Base-by-base conservation (phyloP, 2,888 invertebrate genomes). In the Theodoxus fluviatilis region DNA sequence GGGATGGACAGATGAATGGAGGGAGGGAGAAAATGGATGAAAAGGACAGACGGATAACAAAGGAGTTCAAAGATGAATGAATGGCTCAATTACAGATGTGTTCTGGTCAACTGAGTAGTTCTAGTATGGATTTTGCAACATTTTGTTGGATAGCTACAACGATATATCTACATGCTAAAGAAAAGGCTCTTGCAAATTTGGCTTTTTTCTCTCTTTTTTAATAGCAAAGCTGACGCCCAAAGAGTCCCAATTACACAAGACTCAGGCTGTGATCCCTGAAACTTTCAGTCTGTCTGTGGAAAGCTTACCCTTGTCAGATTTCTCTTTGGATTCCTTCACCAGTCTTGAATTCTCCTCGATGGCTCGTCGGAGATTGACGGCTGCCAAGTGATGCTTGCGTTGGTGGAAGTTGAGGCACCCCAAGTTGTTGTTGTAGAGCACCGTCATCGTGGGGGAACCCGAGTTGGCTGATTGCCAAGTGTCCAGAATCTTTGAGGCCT, bases 371-470 rank as follows among this genome's bases (percentile, higher is more conserved):
- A 94, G 91, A 87, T 94, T 93, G 84, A 93, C 92, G 67, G 92
- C 91, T 7, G 94, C 93, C 72, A 94, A 89, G 86, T 92, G 92
- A 63, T 93, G 93, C 88, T 94, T 94, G 28, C 92, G 92, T 87
- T 94, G 90, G 47, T 93, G 92, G 82, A 94, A 91, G 87, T 94
- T 93, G 76, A 94, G 90, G 67, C 93, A 92, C 59, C 93, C 94
- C 83, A 94, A 90, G 82, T 95, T 94, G 83, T 94, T 95, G 83
- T 93, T 92, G 80, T 92, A 91, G 84, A 92, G 88, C 66, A 91
- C 89, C 28, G 89, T 88, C 12, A 91, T 88, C 40, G 89, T 89
- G 76, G 77, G 78, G 64, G 79, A 76, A 7, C 74, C 64, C 12
- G 64, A 59, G 9, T 49, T 25, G 22, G 79, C 75, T 61, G 75